A percentile compares a stretch with the other conserved stretches of the same genome.
phyloP scores from a whole-genome alignment of 2,797 vertebrate species.

The Psittacula derbiana region DNA sequence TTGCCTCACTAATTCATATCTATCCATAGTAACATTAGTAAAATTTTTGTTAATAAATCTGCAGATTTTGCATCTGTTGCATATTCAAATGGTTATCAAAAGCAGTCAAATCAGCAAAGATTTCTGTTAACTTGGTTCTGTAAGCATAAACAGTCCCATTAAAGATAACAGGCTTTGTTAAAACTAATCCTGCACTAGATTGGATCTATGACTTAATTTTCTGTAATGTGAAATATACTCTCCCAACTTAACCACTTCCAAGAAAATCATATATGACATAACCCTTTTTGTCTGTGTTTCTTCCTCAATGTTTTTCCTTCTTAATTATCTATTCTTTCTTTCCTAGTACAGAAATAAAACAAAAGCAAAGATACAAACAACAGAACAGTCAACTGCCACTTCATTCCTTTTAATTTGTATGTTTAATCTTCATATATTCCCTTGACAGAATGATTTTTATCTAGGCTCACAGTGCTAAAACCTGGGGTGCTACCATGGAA shows the following conservation, averaged over 20 bases:
- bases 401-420: neutral
- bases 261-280: neutral
- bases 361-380: neutral
- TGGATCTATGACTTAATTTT: neutral
- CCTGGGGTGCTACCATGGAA: neutral
- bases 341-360: neutral
- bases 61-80: neutral
- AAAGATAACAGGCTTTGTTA: neutral
- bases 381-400: neutral
- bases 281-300: neutral
- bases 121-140: neutral
- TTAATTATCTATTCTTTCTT: neutral
- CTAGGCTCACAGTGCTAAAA: neutral
- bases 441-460: neutral
- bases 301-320: neutral
- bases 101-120: neutral
- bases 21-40: neutral
- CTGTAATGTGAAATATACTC: neutral
- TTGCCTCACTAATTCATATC: neutral
- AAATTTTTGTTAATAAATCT: neutral
- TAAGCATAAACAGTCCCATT: neutral
- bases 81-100: neutral
- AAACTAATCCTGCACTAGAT: neutral
- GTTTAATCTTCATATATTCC: neutral
- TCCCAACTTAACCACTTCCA: neutral